Conservation (phyloP, 1,140 invertebrate genomes). For the Drosophila varians region DNA sequence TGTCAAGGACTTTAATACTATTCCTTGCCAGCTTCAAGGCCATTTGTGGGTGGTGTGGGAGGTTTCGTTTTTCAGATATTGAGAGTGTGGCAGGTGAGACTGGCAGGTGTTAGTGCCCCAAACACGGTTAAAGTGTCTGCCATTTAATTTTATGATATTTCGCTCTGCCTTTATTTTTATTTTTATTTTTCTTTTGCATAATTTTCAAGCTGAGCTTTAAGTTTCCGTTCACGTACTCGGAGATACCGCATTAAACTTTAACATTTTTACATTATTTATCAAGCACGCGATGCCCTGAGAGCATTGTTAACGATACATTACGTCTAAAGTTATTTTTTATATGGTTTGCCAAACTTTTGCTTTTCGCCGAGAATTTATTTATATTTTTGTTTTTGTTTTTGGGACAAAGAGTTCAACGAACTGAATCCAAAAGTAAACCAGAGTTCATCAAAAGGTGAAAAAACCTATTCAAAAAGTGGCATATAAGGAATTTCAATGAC, state of each 20-base stretch:
- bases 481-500: conserved; percentile 2
- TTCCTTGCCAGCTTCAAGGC: conserved; percentile 21
- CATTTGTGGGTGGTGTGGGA: not conserved
- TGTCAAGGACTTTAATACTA: conserved; percentile 26
- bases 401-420: conserved; percentile 38
- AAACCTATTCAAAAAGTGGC: conserved; percentile 13
- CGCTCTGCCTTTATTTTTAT: conserved; percentile 10
- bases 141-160: conserved; percentile 42
- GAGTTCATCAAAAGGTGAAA: conserved; percentile 38
- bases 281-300: conserved; percentile 39
- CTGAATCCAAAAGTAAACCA: conserved; percentile 39
- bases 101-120: conserved; percentile 41
- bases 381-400: conserved; percentile 11
- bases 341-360: conserved; percentile 23
- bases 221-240: conserved; percentile 38
- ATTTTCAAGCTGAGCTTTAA: conserved; percentile 26
- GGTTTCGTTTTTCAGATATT: too few species aligned
- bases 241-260: conserved; percentile 24
- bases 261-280: conserved; percentile 48
- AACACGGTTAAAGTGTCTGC: conserved; percentile 31
- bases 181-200: conserved; percentile 24
- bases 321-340: conserved; percentile 32
- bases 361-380: conserved; percentile 21
- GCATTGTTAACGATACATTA: too few species aligned
- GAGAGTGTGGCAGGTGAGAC: conserved; percentile 11